Conservation (phyloP, 2,797 vertebrate genomes). For the Gila robusta region DNA sequence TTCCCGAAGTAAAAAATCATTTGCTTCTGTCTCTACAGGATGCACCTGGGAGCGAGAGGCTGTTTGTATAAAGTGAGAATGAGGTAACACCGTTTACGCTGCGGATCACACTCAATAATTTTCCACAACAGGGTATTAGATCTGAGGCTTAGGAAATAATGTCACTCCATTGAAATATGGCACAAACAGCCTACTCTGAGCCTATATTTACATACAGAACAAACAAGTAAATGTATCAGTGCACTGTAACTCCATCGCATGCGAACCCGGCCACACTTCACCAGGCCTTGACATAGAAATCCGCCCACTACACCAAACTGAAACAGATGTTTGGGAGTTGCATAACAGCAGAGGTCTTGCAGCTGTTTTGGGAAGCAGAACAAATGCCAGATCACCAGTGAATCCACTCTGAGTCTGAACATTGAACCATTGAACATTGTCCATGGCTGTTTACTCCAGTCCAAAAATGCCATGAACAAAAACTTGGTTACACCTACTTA, state of each 20-base stretch:
- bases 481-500: not conserved
- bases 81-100: conserved; percentile 39
- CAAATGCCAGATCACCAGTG: conserved; percentile 45
- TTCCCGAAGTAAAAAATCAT: conserved; percentile 53
- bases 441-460: not conserved
- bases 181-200: conserved; percentile 49
- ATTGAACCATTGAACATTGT: conserved; percentile 14
- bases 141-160: conserved; percentile 45
- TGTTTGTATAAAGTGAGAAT: conserved; percentile 50
- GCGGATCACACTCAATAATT: conserved; percentile 46
- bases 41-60: conserved; percentile 56
- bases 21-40: conserved; percentile 57
- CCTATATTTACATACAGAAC: conserved; percentile 61
- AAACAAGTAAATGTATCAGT: conserved; percentile 67
- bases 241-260: conserved; percentile 72
- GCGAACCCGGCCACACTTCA: conserved; percentile 71
- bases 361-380: conserved; percentile 63
- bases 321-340: conserved; percentile 78
- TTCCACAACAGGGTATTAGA: conserved; percentile 49
- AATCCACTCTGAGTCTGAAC: conserved; percentile 9
- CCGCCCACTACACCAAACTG: conserved; percentile 68
- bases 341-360: conserved; percentile 74
- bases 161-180: conserved; percentile 18
- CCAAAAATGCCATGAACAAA: not conserved
- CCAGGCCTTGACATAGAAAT: conserved; percentile 64